Evolutionary conservation across 1,140 invertebrate genomes (phyloP).

Genomic region (Papilio polytes): DNA sequence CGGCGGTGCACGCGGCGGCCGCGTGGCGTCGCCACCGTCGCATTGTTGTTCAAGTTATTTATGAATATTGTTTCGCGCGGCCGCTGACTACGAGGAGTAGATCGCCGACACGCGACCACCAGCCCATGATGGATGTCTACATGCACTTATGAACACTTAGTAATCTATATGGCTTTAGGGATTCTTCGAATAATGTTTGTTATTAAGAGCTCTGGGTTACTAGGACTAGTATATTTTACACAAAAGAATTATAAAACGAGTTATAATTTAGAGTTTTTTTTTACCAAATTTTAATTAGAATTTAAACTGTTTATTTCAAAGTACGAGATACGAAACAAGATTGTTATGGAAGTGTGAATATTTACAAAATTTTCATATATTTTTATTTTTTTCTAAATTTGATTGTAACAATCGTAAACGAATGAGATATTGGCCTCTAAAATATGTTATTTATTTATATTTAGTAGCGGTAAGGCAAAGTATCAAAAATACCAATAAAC

Average conservation of each 20-base stretch:
- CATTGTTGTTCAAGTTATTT: slow-evolving; percentile 73
- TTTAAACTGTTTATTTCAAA: too few relatives aligned
- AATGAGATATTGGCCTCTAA: not conserved
- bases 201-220: not conserved
- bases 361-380: too few relatives aligned
- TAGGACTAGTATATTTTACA: not conserved
- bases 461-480: slow-evolving; percentile 3
- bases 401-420: not conserved
- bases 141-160: slow-evolving; percentile 67
- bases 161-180: slow-evolving; percentile 45
- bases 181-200: slow-evolving; percentile 24
- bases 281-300: too few relatives aligned
- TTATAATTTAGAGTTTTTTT: too few relatives aligned
- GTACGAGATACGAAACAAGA: too few relatives aligned
- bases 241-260: too few relatives aligned
- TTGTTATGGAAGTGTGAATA: too few relatives aligned
- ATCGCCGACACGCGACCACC: slow-evolving; percentile 61
- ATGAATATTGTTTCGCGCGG: slow-evolving; percentile 74
- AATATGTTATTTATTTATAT: not conserved
- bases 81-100: slow-evolving; percentile 44
- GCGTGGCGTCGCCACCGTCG: slow-evolving; percentile 44
- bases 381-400: not conserved
- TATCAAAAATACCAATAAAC: not conserved
- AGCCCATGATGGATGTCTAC: slow-evolving; percentile 57
- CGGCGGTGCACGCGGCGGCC: slow-evolving; percentile 53